Base-by-base conservation (phyloP, 2,888 invertebrate species). In the Plutella xylostella region DNA sequence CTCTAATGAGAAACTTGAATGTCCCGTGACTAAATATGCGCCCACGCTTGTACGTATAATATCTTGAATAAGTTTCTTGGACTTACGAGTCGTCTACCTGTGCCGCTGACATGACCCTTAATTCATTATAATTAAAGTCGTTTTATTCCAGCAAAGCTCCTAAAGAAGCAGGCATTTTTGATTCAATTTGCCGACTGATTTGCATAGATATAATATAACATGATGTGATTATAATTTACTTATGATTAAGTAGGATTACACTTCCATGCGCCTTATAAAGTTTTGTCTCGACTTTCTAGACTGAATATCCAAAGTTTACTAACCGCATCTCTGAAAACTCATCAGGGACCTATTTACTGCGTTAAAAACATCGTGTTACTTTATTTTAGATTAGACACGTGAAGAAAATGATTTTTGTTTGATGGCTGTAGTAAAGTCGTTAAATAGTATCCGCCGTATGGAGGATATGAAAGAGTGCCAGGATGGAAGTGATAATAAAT, bases 171-270 rank as follows among this genome's bases (percentile, higher is more conserved):
- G 61, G 60, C 57, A 61, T 65, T 63, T 60, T 57, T 72, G 70
- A 75, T 74, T 76, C 68, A 72, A 74, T 75, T 74, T 72, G 69
- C 72, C 72, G 72, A 72, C 70, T 68, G 69, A 65, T 72, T 73
- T 70, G 62, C 64, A 55, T 54, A 58, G 62, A 70, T 64, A 63
- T 66, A n/a, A n/a, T n/a, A 63, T 14, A 7, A 59, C 56, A 56
- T 74, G 70, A 75, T 73, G 64, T 60, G 68, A 67, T 68, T 68
- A 67, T 72, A 67, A 72, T 73, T 71, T 63, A 62, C 58, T 68
- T 67, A 37, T 41, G 43, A 52, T 50, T 46, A 47, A 45, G 47
- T 43, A 44, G 35, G 43, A 48, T 50, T 49, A 17, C 42, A 17
- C 42, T 31, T 33, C 22, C 15, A n/a, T 18, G 12, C 3, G 18